A percentile compares a stretch with the other conserved stretches of the same genome.
phyloP scores from a whole-genome alignment of 2,797 vertebrate species.

The Alauda arvensis region DNA sequence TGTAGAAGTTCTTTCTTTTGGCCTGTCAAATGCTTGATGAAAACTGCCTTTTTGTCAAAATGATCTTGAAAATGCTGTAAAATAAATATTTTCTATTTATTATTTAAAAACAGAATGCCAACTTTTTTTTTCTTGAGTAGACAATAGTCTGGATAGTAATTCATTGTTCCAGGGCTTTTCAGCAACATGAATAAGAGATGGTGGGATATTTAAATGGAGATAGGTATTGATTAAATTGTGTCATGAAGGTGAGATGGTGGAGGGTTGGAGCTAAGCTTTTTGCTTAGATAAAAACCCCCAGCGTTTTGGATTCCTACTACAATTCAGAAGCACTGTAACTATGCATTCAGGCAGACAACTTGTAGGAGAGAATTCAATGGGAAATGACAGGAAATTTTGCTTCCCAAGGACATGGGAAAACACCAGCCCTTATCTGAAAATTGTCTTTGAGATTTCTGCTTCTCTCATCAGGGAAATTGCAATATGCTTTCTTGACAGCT shows the following conservation, averaged over 20 bases:
- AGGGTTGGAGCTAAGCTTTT: neutral
- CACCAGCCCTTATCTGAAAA: neutral
- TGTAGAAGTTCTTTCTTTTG: conserved; percentile 66
- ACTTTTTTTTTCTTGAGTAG: neutral
- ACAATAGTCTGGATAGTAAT: neutral
- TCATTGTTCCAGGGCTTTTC: neutral
- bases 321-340: neutral
- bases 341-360: neutral
- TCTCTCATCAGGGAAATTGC: neutral
- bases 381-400: neutral
- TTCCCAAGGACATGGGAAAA: neutral
- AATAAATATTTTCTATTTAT: conserved; percentile 91
- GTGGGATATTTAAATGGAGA: neutral
- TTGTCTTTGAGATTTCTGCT: neutral
- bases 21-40: conserved; percentile 54
- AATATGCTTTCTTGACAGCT: neutral
- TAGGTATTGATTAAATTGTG: neutral
- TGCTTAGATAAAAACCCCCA: neutral
- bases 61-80: conserved; percentile 85
- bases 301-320: neutral
- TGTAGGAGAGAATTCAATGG: neutral
- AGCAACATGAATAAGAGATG: neutral
- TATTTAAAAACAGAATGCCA: conserved; percentile 48
- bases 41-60: conserved; percentile 79
- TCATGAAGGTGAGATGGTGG: neutral